These are phyloP conservation scores for Limnodromus scolopaceus DNA, from an alignment of 2,797 vertebrate genomes.

Conservation along the genomic window DNA sequence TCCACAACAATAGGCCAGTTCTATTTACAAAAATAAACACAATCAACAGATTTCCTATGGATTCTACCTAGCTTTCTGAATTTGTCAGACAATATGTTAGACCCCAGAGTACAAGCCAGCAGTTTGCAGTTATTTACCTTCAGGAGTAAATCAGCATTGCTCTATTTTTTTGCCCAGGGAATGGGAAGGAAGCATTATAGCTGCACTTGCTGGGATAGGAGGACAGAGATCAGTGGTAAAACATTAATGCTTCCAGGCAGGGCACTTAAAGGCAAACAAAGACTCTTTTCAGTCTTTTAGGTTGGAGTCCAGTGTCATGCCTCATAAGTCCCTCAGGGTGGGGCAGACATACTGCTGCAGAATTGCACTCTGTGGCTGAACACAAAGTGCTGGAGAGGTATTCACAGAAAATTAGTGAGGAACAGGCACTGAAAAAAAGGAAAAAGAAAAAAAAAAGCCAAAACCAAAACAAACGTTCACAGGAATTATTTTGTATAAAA, in stretches of 20 bases:
- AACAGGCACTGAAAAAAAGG: background rate
- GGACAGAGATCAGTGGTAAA: background rate
- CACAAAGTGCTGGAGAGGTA: background rate
- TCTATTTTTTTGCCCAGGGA: background rate
- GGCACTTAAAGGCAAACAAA: constrained; percentile 8
- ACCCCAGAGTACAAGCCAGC: background rate
- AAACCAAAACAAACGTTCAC: background rate
- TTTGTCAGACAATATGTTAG: background rate
- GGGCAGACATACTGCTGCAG: background rate
- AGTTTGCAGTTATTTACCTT: background rate
- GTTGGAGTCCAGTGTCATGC: background rate
- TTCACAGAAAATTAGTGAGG: background rate
- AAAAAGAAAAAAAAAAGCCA: too few relatives aligned
- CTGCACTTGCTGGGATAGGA: background rate
- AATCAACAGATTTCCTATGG: background rate
- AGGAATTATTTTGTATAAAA: background rate
- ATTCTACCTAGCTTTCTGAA: background rate
- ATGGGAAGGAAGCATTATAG: background rate
- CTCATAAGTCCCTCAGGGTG: background rate
- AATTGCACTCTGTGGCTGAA: background rate
- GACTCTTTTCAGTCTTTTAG: background rate
- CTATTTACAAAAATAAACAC: background rate
- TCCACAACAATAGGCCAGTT: background rate
- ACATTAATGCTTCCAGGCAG: background rate
- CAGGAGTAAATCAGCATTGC: background rate